phyloP scores from a whole-genome alignment of 2,113 vertebrate genomes.

The Solenodon paradoxus region DNA sequence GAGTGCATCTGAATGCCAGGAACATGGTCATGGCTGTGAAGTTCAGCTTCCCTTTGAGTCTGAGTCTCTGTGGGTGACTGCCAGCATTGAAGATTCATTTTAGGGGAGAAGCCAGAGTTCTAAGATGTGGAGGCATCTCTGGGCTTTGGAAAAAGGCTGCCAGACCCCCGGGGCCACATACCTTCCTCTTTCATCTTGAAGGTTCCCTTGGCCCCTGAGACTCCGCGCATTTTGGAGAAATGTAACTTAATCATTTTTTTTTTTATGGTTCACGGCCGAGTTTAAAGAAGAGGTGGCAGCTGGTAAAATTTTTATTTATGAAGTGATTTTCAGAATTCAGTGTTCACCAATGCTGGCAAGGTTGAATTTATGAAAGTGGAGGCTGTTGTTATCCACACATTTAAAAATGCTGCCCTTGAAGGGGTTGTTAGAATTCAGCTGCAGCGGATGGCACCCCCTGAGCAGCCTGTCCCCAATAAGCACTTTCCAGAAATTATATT shows the following conservation, averaged over 20 bases:
- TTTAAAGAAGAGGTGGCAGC: constrained; percentile 49
- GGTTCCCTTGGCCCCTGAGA: background rate
- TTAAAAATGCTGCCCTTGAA: constrained; percentile 53
- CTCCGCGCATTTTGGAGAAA: constrained; percentile 49
- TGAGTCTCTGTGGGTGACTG: background rate
- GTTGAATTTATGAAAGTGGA: constrained; percentile 68
- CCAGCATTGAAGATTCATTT: constrained; percentile 10
- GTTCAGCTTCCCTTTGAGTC: background rate
- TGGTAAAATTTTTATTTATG: constrained; percentile 66
- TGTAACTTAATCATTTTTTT: constrained; percentile 41
- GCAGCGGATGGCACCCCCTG: background rate
- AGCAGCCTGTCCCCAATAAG: background rate
- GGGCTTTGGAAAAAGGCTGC: background rate
- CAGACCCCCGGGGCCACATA: background rate
- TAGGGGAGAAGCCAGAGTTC: background rate
- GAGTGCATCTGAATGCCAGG: background rate
- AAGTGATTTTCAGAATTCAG: constrained; percentile 62
- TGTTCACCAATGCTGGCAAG: constrained; percentile 61
- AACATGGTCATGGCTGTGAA: background rate
- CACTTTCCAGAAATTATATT: background rate
- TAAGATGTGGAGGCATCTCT: background rate
- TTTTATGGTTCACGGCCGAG: constrained; percentile 41
- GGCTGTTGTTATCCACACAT: constrained; percentile 41
- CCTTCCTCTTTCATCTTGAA: constrained; percentile 48
- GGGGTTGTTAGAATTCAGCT: background rate